Evolutionary conservation across 2,113 vertebrate species (phyloP).

Genomic region (Silurus glanis): DNA sequence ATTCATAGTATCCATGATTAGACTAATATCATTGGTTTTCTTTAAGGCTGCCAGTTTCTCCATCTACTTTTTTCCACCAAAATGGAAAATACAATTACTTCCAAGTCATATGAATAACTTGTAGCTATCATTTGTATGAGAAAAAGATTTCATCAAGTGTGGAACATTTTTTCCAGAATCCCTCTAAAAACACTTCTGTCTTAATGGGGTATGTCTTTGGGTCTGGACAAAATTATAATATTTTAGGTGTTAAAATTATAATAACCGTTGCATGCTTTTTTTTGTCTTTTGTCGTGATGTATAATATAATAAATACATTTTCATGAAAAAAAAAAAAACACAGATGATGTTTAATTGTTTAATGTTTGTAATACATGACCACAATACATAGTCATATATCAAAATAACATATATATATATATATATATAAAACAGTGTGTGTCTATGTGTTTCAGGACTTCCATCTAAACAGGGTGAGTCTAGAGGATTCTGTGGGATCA

Average conservation of each 20-base stretch:
- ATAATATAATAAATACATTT: neutral
- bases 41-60: neutral
- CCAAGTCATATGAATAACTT: slow-evolving; percentile 47
- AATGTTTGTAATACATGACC: neutral
- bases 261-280: neutral
- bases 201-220: slow-evolving; percentile 2
- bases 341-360: neutral
- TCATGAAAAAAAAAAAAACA: neutral
- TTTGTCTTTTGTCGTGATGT: neutral
- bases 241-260: slow-evolving; percentile 15
- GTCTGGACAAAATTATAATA: slow-evolving; percentile 4
- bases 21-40: slow-evolving; percentile 10
- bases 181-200: slow-evolving; percentile 29
- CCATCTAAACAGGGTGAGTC: slow-evolving; percentile 89
- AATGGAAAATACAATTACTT: slow-evolving; percentile 35
- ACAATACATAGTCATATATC: no score
- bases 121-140: slow-evolving; percentile 45
- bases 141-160: slow-evolving; percentile 41
- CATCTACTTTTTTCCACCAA: slow-evolving; percentile 12
- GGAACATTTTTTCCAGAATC: slow-evolving; percentile 25
- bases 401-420: neutral
- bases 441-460: slow-evolving; percentile 80
- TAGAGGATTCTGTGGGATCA: slow-evolving; percentile 83
- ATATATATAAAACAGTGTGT: neutral
- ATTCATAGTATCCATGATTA: neutral